A percentile compares a stretch with the other conserved stretches of the same genome.
phyloP scores from a whole-genome alignment of 2,113 vertebrate species.

The Ciconia boyciana region DNA sequence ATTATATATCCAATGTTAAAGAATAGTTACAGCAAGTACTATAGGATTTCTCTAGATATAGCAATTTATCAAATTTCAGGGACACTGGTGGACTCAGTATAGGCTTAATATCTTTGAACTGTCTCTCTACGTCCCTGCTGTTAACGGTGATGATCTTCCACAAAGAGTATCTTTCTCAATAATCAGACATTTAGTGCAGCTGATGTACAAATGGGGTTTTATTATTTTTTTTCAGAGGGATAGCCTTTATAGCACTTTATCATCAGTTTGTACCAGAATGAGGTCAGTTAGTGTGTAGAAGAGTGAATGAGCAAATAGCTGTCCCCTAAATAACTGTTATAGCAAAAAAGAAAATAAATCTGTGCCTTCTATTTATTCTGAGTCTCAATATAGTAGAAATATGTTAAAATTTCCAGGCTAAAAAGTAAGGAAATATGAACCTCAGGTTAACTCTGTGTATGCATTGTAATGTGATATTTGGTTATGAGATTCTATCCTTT shows the following conservation, averaged over 20 bases:
- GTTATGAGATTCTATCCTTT: background rate
- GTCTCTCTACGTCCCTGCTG: background rate
- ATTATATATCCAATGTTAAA: background rate
- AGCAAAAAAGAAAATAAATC: background rate
- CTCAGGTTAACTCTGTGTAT: background rate
- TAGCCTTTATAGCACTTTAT: background rate
- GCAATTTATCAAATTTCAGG: background rate
- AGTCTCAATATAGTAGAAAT: background rate
- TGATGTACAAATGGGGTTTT: background rate
- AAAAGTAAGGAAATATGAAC: background rate
- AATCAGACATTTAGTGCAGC: background rate
- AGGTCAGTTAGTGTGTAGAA: background rate
- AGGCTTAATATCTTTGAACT: background rate
- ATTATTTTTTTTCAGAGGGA: background rate
- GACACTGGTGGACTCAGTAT: background rate
- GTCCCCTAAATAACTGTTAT: background rate
- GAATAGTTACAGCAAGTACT: background rate
- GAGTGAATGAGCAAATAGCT: background rate
- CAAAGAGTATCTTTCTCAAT: background rate
- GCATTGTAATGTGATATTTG: background rate
- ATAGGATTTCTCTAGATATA: background rate
- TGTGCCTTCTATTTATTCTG: rapidly evolving
- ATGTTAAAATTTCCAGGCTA: background rate
- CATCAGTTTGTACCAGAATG: background rate
- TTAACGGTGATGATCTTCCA: background rate